These are phyloP conservation scores for Tonatia bakeri DNA, from an alignment of 2,113 vertebrate species.

Conservation along the genomic window DNA sequence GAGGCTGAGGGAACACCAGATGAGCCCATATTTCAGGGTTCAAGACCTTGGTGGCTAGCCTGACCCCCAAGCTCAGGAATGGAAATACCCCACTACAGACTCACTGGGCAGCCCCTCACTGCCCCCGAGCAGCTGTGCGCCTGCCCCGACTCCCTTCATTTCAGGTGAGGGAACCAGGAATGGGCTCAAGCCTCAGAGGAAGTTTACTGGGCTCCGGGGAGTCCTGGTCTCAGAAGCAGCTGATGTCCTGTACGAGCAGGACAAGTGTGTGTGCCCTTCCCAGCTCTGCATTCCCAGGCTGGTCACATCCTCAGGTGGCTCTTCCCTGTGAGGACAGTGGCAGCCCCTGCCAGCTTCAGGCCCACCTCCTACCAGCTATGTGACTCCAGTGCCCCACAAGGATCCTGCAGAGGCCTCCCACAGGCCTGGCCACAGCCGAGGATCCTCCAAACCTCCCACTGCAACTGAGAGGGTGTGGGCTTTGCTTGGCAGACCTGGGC, in stretches of 20 bases:
- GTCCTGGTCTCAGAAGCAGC: not conserved
- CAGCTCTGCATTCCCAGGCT: not conserved
- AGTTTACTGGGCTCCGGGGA: not conserved
- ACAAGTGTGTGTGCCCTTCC: not conserved
- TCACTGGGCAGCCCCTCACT: not conserved
- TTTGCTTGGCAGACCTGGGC: not conserved
- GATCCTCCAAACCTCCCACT: not conserved
- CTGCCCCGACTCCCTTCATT: not conserved
- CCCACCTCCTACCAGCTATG: not conserved
- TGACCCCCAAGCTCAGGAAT: not conserved
- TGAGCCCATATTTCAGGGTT: not conserved
- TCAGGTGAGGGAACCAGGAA: not conserved
- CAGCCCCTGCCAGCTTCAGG: not conserved
- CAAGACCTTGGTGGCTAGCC: not conserved
- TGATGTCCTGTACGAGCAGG: not conserved
- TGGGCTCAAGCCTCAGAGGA: not conserved
- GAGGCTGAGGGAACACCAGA: not conserved
- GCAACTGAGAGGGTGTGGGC: not conserved
- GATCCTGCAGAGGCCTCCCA: not conserved
- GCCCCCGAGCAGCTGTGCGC: rapidly evolving
- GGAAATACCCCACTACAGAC: not conserved
- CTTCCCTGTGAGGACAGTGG: not conserved
- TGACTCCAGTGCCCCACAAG: no score
- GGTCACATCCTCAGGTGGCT: not conserved
- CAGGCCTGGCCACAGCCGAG: not conserved